These are phyloP conservation scores for Phyllotreta cruciferae DNA, from an alignment of 2,888 invertebrate genomes.

Conservation along the genomic window DNA sequence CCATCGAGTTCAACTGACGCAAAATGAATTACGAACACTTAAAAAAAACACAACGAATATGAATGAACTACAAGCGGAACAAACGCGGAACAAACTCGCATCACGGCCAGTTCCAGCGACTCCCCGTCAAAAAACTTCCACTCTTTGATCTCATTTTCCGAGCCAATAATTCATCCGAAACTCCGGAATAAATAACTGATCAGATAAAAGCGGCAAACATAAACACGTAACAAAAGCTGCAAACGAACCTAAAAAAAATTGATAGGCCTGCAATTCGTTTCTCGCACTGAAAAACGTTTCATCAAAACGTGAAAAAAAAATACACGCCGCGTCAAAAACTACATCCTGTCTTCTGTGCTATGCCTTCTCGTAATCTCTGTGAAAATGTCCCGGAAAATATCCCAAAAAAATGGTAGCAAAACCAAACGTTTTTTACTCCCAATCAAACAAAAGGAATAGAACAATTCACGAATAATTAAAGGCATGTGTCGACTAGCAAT, in stretches of 20 bases:
- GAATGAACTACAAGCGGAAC: constrained; percentile 22
- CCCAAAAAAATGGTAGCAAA: too few relatives aligned
- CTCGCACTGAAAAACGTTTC: constrained; percentile 20
- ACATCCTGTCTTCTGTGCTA: too few relatives aligned
- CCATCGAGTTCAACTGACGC: neutral
- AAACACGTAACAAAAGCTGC: constrained; percentile 34
- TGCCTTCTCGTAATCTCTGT: neutral
- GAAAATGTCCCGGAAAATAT: too few relatives aligned
- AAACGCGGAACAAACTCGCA: too few relatives aligned
- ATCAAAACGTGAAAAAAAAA: constrained; percentile 17
- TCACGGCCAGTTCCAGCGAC: constrained; percentile 16
- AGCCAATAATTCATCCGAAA: constrained; percentile 28
- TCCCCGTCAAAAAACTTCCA: constrained; percentile 18
- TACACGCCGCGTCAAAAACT: constrained; percentile 21
- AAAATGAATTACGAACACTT: constrained; percentile 4
- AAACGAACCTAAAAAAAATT: constrained; percentile 35
- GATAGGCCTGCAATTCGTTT: constrained; percentile 18
- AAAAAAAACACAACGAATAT: constrained; percentile 7
- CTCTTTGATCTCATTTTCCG: constrained; percentile 28
- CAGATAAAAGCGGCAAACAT: constrained; percentile 32
- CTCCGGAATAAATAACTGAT: constrained; percentile 31
- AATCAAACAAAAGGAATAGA: too few relatives aligned
- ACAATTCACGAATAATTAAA: too few relatives aligned
- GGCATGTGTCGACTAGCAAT: too few relatives aligned
- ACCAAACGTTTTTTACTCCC: too few relatives aligned